Conservation (phyloP, 2,113 vertebrate genomes). For the Muntiacus muntjak region DNA sequence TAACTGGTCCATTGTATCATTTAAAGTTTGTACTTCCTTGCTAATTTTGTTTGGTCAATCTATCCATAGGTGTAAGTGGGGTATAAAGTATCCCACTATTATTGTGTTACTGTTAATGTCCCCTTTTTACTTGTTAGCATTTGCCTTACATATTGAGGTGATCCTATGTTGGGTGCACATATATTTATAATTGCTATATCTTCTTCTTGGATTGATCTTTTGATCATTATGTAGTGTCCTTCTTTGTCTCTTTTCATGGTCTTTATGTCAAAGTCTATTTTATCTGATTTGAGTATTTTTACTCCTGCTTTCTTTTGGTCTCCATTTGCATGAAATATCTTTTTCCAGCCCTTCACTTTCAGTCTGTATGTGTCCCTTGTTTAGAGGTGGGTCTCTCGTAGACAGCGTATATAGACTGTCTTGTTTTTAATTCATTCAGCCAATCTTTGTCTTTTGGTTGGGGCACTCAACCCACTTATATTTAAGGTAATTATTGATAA, state of each 20-base stretch:
- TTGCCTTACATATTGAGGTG: not conserved
- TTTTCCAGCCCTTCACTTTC: not conserved
- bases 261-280: not conserved
- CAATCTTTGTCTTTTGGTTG: not conserved
- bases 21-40: not conserved
- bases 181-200: not conserved
- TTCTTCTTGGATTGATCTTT: not conserved
- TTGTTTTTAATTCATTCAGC: not conserved
- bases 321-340: not conserved
- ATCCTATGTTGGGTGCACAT: not conserved
- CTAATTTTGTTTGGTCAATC: not conserved
- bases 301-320: not conserved
- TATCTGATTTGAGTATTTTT: not conserved
- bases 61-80: not conserved
- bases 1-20: not conserved
- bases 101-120: not conserved
- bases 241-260: not conserved
- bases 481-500: not conserved
- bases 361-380: not conserved
- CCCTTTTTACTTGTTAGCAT: not conserved
- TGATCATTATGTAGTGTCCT: not conserved
- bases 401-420: not conserved
- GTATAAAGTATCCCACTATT: not conserved
- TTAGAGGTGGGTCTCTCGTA: not conserved
- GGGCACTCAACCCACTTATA: not conserved